Conservation (phyloP, 2,113 vertebrate species). For the Ceyx cyanopectus region DNA sequence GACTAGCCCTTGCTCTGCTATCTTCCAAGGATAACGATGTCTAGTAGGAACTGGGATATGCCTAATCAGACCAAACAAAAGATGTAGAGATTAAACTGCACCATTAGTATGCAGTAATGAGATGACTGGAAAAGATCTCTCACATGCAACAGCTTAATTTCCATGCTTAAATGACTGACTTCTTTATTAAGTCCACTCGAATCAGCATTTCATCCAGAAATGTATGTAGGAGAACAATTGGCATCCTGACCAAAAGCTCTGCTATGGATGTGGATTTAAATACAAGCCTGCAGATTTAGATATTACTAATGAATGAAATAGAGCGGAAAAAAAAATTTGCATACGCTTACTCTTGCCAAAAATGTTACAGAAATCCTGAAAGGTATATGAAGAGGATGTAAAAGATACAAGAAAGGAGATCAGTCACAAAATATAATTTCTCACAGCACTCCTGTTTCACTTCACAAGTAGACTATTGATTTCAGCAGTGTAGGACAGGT, state of each 20-base stretch:
- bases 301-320: background rate
- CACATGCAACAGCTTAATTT: slow-evolving; percentile 47
- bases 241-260: background rate
- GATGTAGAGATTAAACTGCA: slow-evolving; percentile 57
- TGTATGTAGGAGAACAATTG: background rate
- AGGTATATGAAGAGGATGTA: background rate
- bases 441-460: background rate
- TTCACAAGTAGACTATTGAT: background rate
- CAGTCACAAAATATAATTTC: background rate
- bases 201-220: slow-evolving; percentile 51
- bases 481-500: background rate
- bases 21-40: slow-evolving; percentile 24
- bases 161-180: slow-evolving; percentile 15
- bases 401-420: background rate
- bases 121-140: slow-evolving; percentile 50
- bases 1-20: background rate
- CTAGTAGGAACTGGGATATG: background rate
- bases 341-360: background rate
- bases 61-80: slow-evolving; percentile 38
- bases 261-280: background rate
- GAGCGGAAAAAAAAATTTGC: background rate
- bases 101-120: slow-evolving; percentile 24
- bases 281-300: background rate
- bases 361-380: background rate
- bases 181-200: slow-evolving; percentile 43